Evolutionary conservation across 2,888 invertebrate species (phyloP), one percentile per base, ranked within the genome.

Genomic region (Cylloceria caligata): DNA sequence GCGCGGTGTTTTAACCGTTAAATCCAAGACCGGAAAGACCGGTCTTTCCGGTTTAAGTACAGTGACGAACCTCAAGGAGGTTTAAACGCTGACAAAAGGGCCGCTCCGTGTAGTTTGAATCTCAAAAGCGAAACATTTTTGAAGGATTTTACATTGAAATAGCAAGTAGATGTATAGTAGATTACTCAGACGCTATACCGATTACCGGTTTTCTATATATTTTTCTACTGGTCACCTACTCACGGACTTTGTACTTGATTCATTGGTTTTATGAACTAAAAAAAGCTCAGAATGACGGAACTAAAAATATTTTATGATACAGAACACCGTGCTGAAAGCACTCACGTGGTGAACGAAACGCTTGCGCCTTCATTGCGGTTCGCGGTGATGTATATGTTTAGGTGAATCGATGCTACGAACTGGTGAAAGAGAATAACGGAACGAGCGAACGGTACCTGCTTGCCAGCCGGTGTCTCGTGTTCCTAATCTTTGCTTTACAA

Each of bases 361-460:
- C 57, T 60, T 60, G 52, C 47, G 64, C 57, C 77, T 64, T 11
- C 16, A 67, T 42, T 45, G 60, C 49, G 64, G 60, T 47, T 62
- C 3, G 13, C 13, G 52, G 13, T 24, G 52, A 9, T 24, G 21
- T 16, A 5, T 19, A 69, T 21, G 64, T 45, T 36, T 72, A 47
- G 30, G 39, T 78, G 74, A 78, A 83, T 83, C 83, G 60, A 79
- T 81, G 81, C 73, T 57, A 55, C 30, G 76, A 79, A 85, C 85
- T 80, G 78, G 83, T 86, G 86, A 87, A 64, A 78, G 83, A 84
- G 83, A 65, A 88, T 88, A 89, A 89, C 88, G 89, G 88, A 87
- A 87, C 87, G 83, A 65, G 47, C 60, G 85, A 88, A 89, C 89
- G 89, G 89, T 88, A 89, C 87, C 81, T 77, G 78, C 67, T 77